A percentile compares a stretch with the other conserved stretches of the same genome.
Evolutionary conservation across 2,797 vertebrate species (phyloP).

Genomic region (Squalus acanthias): DNA sequence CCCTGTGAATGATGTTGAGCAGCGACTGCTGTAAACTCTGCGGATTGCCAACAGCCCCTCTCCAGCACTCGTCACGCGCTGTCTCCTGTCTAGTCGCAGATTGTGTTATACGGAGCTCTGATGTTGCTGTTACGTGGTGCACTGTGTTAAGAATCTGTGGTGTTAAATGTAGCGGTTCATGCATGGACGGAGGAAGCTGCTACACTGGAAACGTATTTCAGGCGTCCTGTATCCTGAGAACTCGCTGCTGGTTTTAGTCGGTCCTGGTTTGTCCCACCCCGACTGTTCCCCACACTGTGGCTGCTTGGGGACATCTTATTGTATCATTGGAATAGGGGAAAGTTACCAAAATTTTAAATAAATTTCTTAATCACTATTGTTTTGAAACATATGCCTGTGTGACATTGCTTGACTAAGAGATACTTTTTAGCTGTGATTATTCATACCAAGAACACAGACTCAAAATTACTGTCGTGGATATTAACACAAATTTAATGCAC

Average conservation of each 20-base stretch:
- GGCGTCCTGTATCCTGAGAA: neutral
- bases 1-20: neutral
- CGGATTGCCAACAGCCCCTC: neutral
- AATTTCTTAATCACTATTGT: constrained; percentile 11
- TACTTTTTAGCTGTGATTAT: neutral
- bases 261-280: neutral
- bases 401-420: constrained; percentile 8
- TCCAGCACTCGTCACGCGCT: neutral
- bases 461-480: neutral
- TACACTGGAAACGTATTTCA: neutral
- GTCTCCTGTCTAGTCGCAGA: neutral
- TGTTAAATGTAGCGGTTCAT: neutral
- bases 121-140: neutral
- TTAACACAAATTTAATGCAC: neutral
- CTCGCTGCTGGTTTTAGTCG: neutral
- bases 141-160: neutral
- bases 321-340: neutral
- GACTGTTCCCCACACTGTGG: neutral
- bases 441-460: neutral
- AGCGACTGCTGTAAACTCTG: too few relatives aligned
- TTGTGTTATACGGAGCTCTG: neutral
- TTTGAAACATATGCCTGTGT: neutral
- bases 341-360: constrained; percentile 10
- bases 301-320: neutral
- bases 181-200: neutral